Base-by-base conservation (phyloP, 35 echinoderm and acorn worm species). In the Apostichopus japonicus region DNA sequence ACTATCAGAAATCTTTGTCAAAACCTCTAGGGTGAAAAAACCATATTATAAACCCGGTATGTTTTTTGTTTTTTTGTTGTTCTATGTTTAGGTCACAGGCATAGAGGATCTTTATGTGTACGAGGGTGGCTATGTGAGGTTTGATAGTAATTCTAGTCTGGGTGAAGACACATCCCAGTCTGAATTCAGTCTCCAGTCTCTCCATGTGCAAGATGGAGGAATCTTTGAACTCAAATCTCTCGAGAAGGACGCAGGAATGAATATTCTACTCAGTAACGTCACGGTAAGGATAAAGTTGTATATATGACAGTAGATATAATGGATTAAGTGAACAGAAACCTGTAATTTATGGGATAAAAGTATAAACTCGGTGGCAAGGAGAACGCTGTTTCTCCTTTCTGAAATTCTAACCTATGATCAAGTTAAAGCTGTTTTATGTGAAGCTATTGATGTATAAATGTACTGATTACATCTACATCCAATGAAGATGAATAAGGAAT, bases 41-140 rank as follows among this genome's bases (percentile, higher is more conserved):
- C 33, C 33, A 44, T 44, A 44, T 44, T 44, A 44, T 44, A 1
- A 44, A 44, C 33, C 33, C 33, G 2, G 33, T 44, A 44, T 44
- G 6, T 77, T 24, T 10, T 3, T 78, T 53, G 6, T 8, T 27
- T 90, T 67, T 75, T 51, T 84, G 4, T 82, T 56, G 33, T 44
- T 44, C 33, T 44, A 44, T 1, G 33, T 89, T 7, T 24, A 97
- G 96, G 91, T 97, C 0, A 90, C 92, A 6, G 96, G 96, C 8
- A 94, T 98, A 8, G 93, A 98, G 15, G 94, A 98, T 71, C 44
- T 98, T 4, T 95, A 91, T 79, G 94, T 98, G n/a, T 98, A 95
- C 78, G 94, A 98, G 79, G 92, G 88, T 56, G 96, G 96, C 8
- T 98, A 77, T 21, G 96, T 98, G 53, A 90, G 73, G 19, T 72